Evolutionary conservation across 1,140 invertebrate genomes (phyloP).

Genomic region (Procambarus virginalis): DNA sequence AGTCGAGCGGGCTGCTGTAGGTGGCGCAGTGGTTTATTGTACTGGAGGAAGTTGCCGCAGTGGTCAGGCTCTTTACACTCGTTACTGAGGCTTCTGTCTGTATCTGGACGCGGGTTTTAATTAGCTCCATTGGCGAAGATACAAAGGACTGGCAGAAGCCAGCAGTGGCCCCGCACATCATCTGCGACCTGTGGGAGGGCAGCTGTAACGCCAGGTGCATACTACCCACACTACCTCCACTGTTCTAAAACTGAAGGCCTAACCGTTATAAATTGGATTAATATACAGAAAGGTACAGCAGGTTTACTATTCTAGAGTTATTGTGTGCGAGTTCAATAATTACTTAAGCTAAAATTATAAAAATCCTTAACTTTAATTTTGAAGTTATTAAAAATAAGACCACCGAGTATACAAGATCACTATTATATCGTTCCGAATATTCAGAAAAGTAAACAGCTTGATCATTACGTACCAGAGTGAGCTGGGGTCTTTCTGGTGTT

Average conservation of each 20-base stretch:
- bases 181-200: slow-evolving; percentile 70
- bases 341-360: too few relatives aligned
- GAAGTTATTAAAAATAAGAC: too few relatives aligned
- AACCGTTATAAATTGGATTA: too few relatives aligned
- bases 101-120: slow-evolving; percentile 88
- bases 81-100: slow-evolving; percentile 71
- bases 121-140: slow-evolving; percentile 88
- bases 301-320: too few relatives aligned
- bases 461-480: slow-evolving; percentile 74
- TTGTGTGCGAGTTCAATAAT: too few relatives aligned
- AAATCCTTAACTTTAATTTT: too few relatives aligned
- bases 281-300: too few relatives aligned
- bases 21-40: slow-evolving; percentile 47
- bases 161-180: slow-evolving; percentile 76
- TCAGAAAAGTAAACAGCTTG: too few relatives aligned
- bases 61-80: slow-evolving; percentile 1
- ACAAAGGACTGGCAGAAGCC: slow-evolving; percentile 88
- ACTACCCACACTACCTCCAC: too few relatives aligned
- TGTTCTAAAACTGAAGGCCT: too few relatives aligned
- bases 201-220: not conserved
- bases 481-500: slow-evolving; percentile 77
- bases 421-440: too few relatives aligned
- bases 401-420: too few relatives aligned
- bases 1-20: slow-evolving; percentile 79
- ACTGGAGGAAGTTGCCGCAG: slow-evolving; percentile 18